Percentiles rank a stretch among this genome's conserved stretches.
Conservation (phyloP, 1,140 invertebrate genomes). For the Eulimnadia texana region DNA sequence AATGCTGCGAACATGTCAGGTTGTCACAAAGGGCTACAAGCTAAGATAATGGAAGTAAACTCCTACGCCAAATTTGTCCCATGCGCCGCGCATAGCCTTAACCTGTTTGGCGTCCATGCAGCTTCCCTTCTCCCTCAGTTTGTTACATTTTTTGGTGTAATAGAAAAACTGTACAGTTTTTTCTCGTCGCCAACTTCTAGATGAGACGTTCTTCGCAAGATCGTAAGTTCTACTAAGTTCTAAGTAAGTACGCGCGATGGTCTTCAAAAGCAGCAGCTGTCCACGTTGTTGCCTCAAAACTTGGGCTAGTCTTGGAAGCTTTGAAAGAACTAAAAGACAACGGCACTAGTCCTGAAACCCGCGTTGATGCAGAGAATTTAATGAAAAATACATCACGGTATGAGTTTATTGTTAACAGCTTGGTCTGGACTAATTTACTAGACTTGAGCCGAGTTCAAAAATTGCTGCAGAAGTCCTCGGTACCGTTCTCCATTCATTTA, state of each 20-base stretch:
- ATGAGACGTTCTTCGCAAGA: background rate
- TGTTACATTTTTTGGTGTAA: background rate
- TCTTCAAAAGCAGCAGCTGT: background rate
- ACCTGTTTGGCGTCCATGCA: background rate
- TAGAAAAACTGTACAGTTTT: background rate
- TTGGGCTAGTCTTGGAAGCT: background rate
- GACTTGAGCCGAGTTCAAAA: no score
- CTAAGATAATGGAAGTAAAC: background rate
- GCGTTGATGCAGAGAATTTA: background rate
- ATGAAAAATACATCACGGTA: background rate
- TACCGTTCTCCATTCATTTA: background rate
- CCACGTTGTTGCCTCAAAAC: background rate
- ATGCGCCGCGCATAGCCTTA: background rate
- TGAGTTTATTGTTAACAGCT: no score
- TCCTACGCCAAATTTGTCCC: background rate
- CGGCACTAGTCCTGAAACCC: no score
- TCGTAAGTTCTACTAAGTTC: background rate
- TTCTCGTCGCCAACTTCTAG: background rate
- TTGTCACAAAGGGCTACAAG: background rate
- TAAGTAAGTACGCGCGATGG: background rate
- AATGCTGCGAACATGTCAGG: background rate
- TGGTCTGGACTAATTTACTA: no score
- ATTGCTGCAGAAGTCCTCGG: no score
- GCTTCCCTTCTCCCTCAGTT: background rate
- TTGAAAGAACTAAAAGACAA: background rate